Percentiles rank a stretch among this genome's conserved stretches.
Conservation (phyloP, 2,113 vertebrate species). For the Hydrolagus affinis region DNA sequence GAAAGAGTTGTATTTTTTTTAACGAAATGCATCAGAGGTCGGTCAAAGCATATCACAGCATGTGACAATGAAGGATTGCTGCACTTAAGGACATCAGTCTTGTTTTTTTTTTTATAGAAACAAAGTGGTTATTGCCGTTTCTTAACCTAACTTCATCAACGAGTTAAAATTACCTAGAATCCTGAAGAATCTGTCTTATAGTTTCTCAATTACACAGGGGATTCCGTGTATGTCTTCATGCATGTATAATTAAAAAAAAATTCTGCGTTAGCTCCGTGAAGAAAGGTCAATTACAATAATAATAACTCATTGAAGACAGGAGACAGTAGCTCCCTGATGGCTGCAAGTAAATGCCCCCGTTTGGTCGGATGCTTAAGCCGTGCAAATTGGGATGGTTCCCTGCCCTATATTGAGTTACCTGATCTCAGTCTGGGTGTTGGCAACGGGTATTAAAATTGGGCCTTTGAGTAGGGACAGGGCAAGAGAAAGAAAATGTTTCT, state of each 20-base stretch:
- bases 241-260: background rate
- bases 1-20: background rate
- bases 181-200: background rate
- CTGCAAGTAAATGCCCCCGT: too few species aligned
- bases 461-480: background rate
- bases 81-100: background rate
- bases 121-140: background rate
- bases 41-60: background rate
- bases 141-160: background rate
- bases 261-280: background rate
- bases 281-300: background rate
- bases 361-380: too few species aligned
- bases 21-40: background rate
- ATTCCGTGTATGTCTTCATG: background rate
- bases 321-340: background rate
- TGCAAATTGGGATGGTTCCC: too few species aligned
- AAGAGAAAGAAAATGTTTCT: background rate
- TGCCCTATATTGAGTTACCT: background rate
- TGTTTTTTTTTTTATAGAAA: background rate
- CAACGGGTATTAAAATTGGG: background rate
- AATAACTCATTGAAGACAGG: background rate
- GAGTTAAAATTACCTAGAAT: background rate
- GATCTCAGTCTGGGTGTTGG: too few species aligned
- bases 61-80: background rate
- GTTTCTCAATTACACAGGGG: background rate